A percentile compares a stretch with the other conserved stretches of the same genome.
These are phyloP conservation scores for Branchellion lobata DNA, from an alignment of 2,888 invertebrate species.

Conservation along the genomic window DNA sequence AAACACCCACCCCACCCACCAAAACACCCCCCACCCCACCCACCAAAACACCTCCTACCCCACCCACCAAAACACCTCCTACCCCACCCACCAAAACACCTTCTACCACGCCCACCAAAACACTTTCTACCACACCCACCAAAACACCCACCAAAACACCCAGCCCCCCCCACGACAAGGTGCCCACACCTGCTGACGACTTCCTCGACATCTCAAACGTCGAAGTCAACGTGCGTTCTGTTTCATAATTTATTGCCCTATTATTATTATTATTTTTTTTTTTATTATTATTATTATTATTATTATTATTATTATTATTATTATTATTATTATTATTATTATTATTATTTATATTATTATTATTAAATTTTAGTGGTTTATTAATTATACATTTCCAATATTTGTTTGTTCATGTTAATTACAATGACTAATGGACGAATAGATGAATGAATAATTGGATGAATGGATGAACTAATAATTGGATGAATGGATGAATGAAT, in stretches of 20 bases:
- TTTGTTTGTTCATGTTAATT: too few species aligned
- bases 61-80: neutral
- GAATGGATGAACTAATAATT: too few species aligned
- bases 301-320: too few species aligned
- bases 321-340: neutral
- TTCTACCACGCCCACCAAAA: neutral
- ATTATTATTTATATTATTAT: neutral
- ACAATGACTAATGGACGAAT: too few species aligned
- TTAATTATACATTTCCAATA: too few species aligned
- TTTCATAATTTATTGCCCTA: neutral
- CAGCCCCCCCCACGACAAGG: neutral
- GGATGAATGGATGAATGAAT: too few species aligned
- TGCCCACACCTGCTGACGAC: constrained; percentile 15
- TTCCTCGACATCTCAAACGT: constrained; percentile 38
- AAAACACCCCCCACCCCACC: too few species aligned
- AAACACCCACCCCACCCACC: too few species aligned
- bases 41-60: neutral
- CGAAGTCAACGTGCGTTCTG: constrained; percentile 26
- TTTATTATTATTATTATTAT: too few species aligned
- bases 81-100: neutral
- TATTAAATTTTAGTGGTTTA: neutral
- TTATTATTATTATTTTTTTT: too few species aligned
- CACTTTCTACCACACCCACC: neutral
- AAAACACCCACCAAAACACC: neutral
- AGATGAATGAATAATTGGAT: too few species aligned